Evolutionary conservation across 2,113 vertebrate species (phyloP).

Genomic region (Mustela lutreola): DNA sequence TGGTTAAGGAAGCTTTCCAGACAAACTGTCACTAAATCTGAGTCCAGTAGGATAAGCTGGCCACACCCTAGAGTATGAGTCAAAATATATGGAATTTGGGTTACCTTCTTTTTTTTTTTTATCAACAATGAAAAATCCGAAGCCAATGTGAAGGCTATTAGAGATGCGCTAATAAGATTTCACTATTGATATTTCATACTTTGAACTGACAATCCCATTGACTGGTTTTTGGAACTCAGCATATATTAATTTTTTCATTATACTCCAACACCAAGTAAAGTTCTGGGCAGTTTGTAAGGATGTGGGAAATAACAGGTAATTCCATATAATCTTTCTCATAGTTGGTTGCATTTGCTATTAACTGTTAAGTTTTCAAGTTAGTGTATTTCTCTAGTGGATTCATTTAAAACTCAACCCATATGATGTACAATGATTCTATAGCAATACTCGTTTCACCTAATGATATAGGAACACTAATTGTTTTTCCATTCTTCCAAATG

Average conservation of each 20-base stretch:
- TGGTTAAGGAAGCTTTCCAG: background rate
- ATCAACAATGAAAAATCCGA: background rate
- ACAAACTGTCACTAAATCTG: background rate
- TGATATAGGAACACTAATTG: background rate
- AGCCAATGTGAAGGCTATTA: background rate
- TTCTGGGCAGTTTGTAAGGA: background rate
- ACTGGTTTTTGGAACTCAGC: background rate
- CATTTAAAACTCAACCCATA: slow-evolving; percentile 61
- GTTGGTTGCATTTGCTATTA: slow-evolving; percentile 57
- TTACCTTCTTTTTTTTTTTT: background rate
- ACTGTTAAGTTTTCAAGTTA: slow-evolving; percentile 43
- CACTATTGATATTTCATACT: background rate
- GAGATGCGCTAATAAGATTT: slow-evolving; percentile 5
- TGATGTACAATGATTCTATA: slow-evolving; percentile 18
- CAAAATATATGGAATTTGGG: slow-evolving; percentile 18
- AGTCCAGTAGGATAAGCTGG: background rate
- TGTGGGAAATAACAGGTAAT: background rate
- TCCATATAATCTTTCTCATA: background rate
- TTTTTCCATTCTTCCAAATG: slow-evolving; percentile 16
- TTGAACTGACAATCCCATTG: background rate
- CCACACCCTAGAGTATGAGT: background rate
- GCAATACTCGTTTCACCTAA: slow-evolving; percentile 36
- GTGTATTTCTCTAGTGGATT: slow-evolving; percentile 19
- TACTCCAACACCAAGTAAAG: background rate
- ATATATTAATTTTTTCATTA: background rate